phyloP scores from a whole-genome alignment of 2,888 invertebrate species.

The Apamea sordens region DNA sequence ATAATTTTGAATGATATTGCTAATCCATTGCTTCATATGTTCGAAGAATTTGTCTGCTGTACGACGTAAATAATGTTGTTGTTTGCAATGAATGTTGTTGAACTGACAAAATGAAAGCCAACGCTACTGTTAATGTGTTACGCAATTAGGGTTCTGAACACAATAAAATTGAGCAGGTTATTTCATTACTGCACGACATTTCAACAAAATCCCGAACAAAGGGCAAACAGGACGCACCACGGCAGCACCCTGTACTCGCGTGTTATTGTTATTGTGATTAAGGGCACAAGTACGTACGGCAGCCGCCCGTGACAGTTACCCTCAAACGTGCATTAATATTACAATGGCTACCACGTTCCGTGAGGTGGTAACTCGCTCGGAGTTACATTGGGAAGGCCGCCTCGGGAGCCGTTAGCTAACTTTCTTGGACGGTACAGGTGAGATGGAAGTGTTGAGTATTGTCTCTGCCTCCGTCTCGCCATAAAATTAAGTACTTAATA shows the following conservation, averaged over 20 bases:
- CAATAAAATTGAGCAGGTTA: not conserved
- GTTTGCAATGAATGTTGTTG: not conserved
- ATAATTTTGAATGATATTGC: not conserved
- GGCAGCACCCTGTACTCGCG: conserved; percentile 70
- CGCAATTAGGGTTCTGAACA: not conserved
- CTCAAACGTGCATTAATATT: conserved; percentile 81
- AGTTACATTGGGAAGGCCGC: conserved; percentile 62
- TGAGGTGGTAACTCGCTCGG: conserved; percentile 67
- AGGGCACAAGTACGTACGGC: conserved; percentile 77
- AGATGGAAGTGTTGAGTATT: conserved; percentile 28
- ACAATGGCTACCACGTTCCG: conserved; percentile 76
- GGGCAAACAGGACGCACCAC: conserved; percentile 41
- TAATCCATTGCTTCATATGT: not conserved
- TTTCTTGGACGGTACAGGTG: conserved; percentile 66
- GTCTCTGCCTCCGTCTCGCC: not conserved
- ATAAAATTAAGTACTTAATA: not conserved
- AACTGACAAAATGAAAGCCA: too few relatives aligned
- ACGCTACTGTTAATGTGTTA: not conserved
- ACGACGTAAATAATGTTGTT: not conserved
- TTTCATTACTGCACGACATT: not conserved
- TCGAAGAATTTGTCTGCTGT: not conserved
- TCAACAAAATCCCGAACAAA: not conserved
- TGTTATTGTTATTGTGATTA: conserved; percentile 85
- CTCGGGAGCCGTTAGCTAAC: conserved; percentile 63
- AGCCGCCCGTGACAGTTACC: conserved; percentile 80